These are phyloP conservation scores for Heliconius hermathena DNA, from an alignment of 1,140 invertebrate species.

Conservation along the genomic window DNA sequence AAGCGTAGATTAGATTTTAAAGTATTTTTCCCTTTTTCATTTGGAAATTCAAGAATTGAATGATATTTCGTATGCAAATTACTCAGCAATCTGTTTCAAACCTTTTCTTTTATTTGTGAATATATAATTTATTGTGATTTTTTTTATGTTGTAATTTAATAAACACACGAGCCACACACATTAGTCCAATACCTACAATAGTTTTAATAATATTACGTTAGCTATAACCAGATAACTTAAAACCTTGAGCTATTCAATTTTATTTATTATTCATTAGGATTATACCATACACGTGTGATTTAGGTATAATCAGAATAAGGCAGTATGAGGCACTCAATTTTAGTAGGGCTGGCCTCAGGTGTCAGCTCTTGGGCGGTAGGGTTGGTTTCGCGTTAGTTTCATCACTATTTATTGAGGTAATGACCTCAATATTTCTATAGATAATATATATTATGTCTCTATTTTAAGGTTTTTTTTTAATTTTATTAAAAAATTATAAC, in stretches of 20 bases:
- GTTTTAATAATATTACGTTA: neutral
- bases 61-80: no score
- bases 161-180: neutral
- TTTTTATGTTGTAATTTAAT: no score
- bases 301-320: conserved; percentile 30
- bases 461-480: no score
- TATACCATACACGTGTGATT: conserved; percentile 14
- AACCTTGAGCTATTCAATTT: neutral
- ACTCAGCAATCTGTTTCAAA: no score
- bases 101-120: no score
- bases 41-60: no score
- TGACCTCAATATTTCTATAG: neutral
- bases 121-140: no score
- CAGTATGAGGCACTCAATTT: conserved; percentile 41
- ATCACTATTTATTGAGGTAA: conserved; percentile 33
- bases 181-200: neutral
- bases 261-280: conserved; percentile 15
- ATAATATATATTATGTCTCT: neutral
- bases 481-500: no score
- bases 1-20: no score
- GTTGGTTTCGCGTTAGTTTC: conserved; percentile 14
- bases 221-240: neutral
- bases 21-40: no score
- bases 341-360: conserved; percentile 41
- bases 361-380: conserved; percentile 35